Conservation (phyloP, 2,888 invertebrate genomes). For the Cactoblastis cactorum region DNA sequence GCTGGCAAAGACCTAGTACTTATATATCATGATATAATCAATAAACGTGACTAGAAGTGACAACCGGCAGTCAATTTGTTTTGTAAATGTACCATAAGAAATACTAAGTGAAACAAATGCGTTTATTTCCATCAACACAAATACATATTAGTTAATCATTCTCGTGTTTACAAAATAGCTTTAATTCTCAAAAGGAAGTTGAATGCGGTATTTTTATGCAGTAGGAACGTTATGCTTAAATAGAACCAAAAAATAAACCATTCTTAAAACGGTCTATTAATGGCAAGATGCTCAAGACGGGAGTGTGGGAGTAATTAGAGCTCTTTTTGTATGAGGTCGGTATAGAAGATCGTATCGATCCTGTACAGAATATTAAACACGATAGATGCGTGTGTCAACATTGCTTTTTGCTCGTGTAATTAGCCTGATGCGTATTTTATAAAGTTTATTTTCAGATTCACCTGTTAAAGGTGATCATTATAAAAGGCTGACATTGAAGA, state of each 20-base stretch:
- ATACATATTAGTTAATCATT: background rate
- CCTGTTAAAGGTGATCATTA: slow-evolving; percentile 1
- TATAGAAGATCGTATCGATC: background rate
- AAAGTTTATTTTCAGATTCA: slow-evolving; percentile 1
- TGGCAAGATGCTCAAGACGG: slow-evolving; percentile 3
- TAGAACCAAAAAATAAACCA: slow-evolving; percentile 8
- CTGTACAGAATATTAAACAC: slow-evolving; percentile 1
- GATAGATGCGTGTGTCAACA: background rate
- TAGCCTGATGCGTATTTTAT: background rate
- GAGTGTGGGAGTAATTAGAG: slow-evolving; percentile 4
- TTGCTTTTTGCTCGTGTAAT: background rate
- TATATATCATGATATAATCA: background rate
- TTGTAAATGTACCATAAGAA: slow-evolving; percentile 4
- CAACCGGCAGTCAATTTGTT: background rate
- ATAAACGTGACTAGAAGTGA: background rate
- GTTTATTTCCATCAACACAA: slow-evolving; percentile 5
- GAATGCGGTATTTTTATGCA: slow-evolving; percentile 4
- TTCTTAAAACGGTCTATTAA: slow-evolving; percentile 6
- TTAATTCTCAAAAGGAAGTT: slow-evolving; percentile 8
- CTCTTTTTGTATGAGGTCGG: slow-evolving; percentile 9
- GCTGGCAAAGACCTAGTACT: too few species aligned
- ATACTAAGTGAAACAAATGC: slow-evolving; percentile 7
- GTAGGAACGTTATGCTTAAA: background rate
- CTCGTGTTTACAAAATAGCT: slow-evolving; percentile 10
- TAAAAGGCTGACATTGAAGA: background rate